Percentiles rank a stretch among this genome's conserved stretches.
These are phyloP conservation scores for Stenopsyche tienmushanensis DNA, from an alignment of 1,140 invertebrate genomes.

Conservation along the genomic window DNA sequence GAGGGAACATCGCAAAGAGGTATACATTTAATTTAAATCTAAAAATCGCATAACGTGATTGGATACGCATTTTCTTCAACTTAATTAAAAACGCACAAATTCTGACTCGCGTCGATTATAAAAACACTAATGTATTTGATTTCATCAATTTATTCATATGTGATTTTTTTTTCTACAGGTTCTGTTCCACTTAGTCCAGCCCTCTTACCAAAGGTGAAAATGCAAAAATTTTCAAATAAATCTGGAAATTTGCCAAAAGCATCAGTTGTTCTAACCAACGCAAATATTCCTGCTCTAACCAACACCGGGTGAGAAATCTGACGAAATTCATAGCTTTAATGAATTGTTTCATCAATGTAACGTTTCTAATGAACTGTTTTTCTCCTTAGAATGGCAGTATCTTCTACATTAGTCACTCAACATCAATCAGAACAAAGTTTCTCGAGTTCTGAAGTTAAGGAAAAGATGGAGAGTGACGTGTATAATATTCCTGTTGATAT, in stretches of 20 bases:
- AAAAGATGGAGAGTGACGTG: conserved; percentile 1
- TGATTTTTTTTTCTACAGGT: background rate
- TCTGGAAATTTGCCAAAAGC: background rate
- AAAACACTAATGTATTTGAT: no score
- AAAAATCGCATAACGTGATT: no score
- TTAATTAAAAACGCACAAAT: no score
- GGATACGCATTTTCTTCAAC: no score
- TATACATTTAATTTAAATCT: no score
- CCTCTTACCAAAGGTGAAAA: background rate
- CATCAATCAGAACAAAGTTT: background rate
- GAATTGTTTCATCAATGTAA: no score
- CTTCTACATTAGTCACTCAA: background rate
- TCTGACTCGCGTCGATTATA: no score
- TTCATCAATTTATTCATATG: no score
- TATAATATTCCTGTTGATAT: conserved; percentile 3
- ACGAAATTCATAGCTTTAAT: background rate
- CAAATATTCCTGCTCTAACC: background rate
- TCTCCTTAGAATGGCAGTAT: conserved; percentile 3
- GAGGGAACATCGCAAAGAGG: no score
- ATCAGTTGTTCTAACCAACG: conserved; percentile 5
- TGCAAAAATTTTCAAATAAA: no score
- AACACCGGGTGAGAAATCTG: background rate
- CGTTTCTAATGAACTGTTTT: background rate
- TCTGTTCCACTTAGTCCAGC: background rate
- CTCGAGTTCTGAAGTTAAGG: background rate